Base-by-base conservation (phyloP, 2,797 vertebrate species). In the Spinibarbus caldwelli region DNA sequence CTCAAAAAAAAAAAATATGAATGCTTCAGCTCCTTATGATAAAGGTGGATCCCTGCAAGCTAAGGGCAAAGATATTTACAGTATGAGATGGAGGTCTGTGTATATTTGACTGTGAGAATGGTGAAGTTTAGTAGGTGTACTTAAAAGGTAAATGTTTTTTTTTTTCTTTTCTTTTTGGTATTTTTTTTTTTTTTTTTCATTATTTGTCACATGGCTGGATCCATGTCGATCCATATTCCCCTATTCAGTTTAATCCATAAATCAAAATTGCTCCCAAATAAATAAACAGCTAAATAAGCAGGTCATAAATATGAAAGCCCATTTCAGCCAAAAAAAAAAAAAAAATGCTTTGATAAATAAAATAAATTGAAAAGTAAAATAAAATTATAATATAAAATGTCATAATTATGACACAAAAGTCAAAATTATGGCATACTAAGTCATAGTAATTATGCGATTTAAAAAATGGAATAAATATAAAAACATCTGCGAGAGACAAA, bases 51-150 rank as follows among this genome's bases (percentile, higher is more conserved):
- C 52, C 36, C 10, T 21, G 23, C 26, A 36, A 79, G 67, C 41
- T 49, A 79, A 66, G 31, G 52, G 67, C 77, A 73, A 80, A 49
- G 6, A 72, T 73, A 80, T 79, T 85, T 72, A 79, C 41, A 72
- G 29, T 78, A 45, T 45, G n/a, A 31, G 38, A 59, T 3, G 12
- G 49, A 70, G 38, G 64, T 67, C 12, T 34, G 34, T 15, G 31
- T 71, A 70, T 57, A 26, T 59, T 84, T 47, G 38, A 78, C 64
- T 71, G 29, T 6, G 14, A 76, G 7, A 41, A 78, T 59, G 1
- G 12, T 70, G 38, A 4, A 57, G 29, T 70, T 47, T 26, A 84
- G 12, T 17, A 26, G 15, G 54, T 31, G 26, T 64, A 17, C 26
- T 64, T 64, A 29, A 15, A 64, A 31, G 26, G 26, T 15, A 64